Base-by-base conservation (phyloP, 2,113 vertebrate genomes). In the Hassar affinis region DNA sequence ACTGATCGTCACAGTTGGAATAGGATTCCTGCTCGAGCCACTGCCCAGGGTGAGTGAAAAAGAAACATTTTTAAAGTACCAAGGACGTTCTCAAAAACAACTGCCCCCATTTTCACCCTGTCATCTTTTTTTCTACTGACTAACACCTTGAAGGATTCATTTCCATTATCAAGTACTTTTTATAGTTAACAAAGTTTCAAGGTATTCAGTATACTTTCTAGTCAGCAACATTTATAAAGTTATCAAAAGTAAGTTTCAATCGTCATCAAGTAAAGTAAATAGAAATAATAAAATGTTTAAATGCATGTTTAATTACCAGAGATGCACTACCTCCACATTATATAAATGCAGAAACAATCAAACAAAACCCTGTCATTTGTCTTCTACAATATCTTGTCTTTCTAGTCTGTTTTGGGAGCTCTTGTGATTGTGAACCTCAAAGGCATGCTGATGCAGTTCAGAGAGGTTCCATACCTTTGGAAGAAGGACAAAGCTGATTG, bases 381-480 rank as follows among this genome's bases (percentile, higher is more conserved):
- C n/a, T 52, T 52, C 14, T 33, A 51, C n/a, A 52, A 38, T 69
- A 30, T 72, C 52, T 90, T 88, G 89, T 54, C 85, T 85, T 85
- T 72, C 87, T 93, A 99, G 98, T 98, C 97, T 15, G 96, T 99
- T 62, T 92, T 99, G 86, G 95, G 96, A 10, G 96, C 98, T 35
- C 92, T 99, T 86, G 95, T 97, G 59, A 94, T 99, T 2, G 95
- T 98, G 78, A 99, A 99, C 90, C 90, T 99, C 84, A 99, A 99
- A 89, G 98, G 98, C 87, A 99, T 99, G 96, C 90, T 99, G 90
- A 95, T 97, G 95, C 98, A 99, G 91, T 92, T 98, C 88, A 90
- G 86, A 81, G 95, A 98, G 27, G 57, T 98, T 51, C 87, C 90
- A 1, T 90, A 95, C 88, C 90, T 99, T 18, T 99, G 96, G 96